phyloP scores from a whole-genome alignment of 2,888 invertebrate genomes.

The Cantharis nigra region DNA sequence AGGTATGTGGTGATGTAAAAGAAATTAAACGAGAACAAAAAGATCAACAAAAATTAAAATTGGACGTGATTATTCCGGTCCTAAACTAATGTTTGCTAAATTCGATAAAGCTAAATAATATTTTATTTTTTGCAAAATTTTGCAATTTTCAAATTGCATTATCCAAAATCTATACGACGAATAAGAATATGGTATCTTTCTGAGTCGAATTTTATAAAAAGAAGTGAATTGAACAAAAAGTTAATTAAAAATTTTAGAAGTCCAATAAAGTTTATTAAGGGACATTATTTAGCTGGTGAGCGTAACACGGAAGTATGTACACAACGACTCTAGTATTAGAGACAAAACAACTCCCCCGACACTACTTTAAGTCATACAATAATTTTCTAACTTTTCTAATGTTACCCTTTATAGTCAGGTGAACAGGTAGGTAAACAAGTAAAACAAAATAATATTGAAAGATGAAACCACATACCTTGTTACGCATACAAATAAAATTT shows the following conservation, averaged over 20 bases:
- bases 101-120: background rate
- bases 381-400: slow-evolving; percentile 1
- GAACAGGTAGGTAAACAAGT: background rate
- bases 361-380: background rate
- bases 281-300: background rate
- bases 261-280: background rate
- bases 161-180: background rate
- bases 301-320: background rate
- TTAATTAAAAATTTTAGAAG: background rate
- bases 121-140: too few species aligned
- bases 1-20: background rate
- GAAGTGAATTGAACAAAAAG: background rate
- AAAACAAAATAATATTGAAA: background rate
- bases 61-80: background rate
- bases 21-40: background rate
- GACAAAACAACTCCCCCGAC: background rate
- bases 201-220: background rate
- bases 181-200: too few species aligned
- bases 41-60: background rate
- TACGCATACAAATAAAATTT: background rate
- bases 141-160: background rate
- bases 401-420: background rate
- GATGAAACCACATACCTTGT: background rate
- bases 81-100: background rate
- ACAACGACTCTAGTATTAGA: background rate